Evolutionary conservation across 2,113 vertebrate species (phyloP).

Genomic region (Anas platyrhynchos): DNA sequence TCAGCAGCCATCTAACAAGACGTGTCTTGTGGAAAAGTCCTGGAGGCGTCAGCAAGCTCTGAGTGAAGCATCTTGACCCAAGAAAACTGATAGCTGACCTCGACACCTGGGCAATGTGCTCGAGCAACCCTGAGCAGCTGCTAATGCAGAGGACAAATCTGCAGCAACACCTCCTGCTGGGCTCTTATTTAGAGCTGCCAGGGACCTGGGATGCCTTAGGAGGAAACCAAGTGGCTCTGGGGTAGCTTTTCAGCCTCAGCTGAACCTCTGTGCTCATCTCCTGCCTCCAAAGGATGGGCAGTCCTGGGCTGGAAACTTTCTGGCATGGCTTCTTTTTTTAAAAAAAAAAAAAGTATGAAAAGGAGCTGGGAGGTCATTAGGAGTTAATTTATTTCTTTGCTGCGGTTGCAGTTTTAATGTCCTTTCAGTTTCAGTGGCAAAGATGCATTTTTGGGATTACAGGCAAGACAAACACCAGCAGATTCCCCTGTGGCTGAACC

Average conservation of each 20-base stretch:
- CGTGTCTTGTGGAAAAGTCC: background rate
- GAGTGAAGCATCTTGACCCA: background rate
- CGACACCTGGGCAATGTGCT: background rate
- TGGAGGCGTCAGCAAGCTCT: background rate
- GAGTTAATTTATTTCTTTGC: slow-evolving; percentile 23
- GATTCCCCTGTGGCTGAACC: background rate
- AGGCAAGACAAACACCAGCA: background rate
- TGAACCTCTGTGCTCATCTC: background rate
- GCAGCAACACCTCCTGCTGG: background rate
- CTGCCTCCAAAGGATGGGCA: background rate
- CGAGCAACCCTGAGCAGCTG: background rate
- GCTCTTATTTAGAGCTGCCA: background rate
- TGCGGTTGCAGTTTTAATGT: rapidly evolving
- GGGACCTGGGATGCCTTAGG: background rate
- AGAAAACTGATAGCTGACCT: background rate
- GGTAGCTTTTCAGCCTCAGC: background rate
- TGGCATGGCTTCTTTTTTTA: background rate
- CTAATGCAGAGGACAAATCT: background rate
- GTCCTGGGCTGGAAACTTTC: background rate
- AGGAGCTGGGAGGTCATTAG: background rate
- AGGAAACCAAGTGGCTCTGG: background rate
- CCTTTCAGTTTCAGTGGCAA: background rate
- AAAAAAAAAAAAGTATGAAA: background rate
- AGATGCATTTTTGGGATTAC: background rate
- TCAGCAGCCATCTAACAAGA: background rate